phyloP scores from a whole-genome alignment of 2,113 vertebrate species.

The Gnathochromis pfefferi region DNA sequence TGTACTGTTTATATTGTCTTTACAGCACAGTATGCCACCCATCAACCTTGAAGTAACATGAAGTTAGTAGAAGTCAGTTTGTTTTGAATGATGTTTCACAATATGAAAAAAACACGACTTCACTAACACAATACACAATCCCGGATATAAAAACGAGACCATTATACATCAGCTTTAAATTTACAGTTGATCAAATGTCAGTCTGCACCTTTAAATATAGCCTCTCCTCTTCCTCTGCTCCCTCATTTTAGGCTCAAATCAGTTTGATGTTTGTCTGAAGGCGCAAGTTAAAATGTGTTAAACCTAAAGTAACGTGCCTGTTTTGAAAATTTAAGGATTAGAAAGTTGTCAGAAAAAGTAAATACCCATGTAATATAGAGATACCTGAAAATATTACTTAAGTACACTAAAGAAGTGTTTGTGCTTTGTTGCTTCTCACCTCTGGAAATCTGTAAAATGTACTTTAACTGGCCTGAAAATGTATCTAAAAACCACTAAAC shows the following conservation, averaged over 20 bases:
- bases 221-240: not conserved
- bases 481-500: not conserved
- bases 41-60: not conserved
- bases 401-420: not conserved
- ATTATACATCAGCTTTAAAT: not conserved
- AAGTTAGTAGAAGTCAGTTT: not conserved
- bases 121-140: not conserved
- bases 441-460: not conserved
- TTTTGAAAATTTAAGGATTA: not conserved
- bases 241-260: not conserved
- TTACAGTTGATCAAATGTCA: not conserved
- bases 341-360: not conserved
- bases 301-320: not conserved
- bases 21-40: not conserved
- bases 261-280: not conserved
- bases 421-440: not conserved
- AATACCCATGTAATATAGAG: not conserved
- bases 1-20: not conserved
- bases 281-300: accelerated
- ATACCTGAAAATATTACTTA: not conserved
- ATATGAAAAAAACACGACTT: not conserved
- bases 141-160: not conserved
- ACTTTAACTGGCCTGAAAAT: not conserved
- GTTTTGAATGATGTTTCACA: not conserved
- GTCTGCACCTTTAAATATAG: not conserved